Evolutionary conservation across 2,797 vertebrate species (phyloP).

Genomic region (Petrocephalus sullivani): DNA sequence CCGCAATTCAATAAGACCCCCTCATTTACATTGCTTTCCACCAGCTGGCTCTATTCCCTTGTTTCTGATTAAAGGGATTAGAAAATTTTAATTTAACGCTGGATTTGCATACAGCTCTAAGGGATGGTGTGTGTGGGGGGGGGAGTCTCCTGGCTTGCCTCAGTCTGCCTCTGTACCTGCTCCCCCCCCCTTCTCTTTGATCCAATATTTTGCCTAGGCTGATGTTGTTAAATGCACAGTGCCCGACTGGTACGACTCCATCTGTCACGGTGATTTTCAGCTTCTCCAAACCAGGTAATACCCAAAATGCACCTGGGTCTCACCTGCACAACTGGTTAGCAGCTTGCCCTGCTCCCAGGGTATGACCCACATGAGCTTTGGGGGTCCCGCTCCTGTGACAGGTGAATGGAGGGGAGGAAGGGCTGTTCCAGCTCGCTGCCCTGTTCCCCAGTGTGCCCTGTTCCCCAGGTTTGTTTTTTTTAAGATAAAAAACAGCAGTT

Average conservation of each 20-base stretch:
- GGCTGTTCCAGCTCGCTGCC: background rate
- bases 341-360: background rate
- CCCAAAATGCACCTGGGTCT: background rate
- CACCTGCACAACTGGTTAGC: background rate
- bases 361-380: background rate
- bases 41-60: constrained; percentile 71
- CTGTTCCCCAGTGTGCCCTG: background rate
- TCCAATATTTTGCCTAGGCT: background rate
- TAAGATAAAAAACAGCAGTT: background rate
- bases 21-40: constrained; percentile 68
- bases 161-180: background rate
- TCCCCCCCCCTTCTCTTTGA: background rate
- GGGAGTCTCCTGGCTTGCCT: constrained; percentile 41
- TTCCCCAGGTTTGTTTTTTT: background rate
- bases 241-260: background rate
- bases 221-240: background rate
- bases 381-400: background rate
- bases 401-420: background rate
- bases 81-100: constrained; percentile 64
- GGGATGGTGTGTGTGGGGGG: constrained; percentile 48
- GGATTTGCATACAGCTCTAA: constrained; percentile 59
- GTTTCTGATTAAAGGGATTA: constrained; percentile 71
- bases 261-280: background rate
- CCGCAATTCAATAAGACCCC: constrained; percentile 65
- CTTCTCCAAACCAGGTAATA: background rate